Evolutionary conservation across 2,888 invertebrate species (phyloP).

Genomic region (Plagodis dolabraria): DNA sequence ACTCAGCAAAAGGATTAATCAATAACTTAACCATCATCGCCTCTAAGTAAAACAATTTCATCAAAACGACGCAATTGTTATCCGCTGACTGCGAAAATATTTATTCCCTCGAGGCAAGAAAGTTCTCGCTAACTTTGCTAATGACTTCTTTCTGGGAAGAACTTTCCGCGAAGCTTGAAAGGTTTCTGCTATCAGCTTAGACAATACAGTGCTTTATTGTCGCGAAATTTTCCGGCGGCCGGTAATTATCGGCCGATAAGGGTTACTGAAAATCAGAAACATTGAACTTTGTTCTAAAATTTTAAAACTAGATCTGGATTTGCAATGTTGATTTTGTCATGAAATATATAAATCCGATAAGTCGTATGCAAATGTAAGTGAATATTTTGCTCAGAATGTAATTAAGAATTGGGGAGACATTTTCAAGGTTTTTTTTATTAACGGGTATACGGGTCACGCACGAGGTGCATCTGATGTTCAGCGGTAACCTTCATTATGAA

Average conservation of each 20-base stretch:
- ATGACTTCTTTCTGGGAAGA: conserved; percentile 77
- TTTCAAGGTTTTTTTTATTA: no score
- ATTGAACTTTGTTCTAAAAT: neutral
- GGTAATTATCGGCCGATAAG: conserved; percentile 29
- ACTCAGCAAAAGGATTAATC: neutral
- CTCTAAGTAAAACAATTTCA: conserved; percentile 57
- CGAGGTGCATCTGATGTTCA: no score
- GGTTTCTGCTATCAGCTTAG: conserved; percentile 71
- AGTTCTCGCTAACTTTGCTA: conserved; percentile 73
- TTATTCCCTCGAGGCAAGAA: conserved; percentile 66
- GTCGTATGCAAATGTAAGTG: no score
- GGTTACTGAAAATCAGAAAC: conserved; percentile 2
- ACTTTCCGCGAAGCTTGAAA: conserved; percentile 68
- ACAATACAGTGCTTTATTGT: conserved; percentile 70
- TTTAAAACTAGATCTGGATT: neutral
- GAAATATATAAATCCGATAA: no score
- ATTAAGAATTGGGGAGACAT: no score
- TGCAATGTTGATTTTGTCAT: no score
- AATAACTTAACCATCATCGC: conserved; percentile 46
- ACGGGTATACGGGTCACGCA: no score
- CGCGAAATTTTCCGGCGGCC: conserved; percentile 48
- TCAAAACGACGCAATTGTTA: conserved; percentile 66
- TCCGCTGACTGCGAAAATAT: conserved; percentile 71
- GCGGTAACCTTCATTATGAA: no score
- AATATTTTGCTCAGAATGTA: no score